Percentiles rank a stretch among this genome's conserved stretches.
phyloP scores from a whole-genome alignment of 2,888 invertebrate species.

The Microdon myrmicae region DNA sequence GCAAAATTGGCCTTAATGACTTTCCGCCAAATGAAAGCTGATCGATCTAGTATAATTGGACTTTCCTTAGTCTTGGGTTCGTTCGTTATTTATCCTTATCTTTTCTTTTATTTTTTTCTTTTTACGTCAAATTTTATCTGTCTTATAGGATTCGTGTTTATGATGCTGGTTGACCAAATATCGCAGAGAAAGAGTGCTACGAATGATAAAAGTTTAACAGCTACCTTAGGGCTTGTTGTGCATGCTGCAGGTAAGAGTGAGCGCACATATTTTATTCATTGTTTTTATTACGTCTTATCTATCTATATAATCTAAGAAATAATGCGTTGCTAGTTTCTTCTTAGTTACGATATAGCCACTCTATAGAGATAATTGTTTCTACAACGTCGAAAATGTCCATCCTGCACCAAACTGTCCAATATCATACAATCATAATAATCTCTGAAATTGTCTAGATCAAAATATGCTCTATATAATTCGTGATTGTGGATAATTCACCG shows the following conservation, averaged over 20 bases:
- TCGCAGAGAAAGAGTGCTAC: constrained; percentile 70
- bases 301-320: no score
- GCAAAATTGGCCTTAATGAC: constrained; percentile 59
- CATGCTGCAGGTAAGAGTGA: constrained; percentile 92
- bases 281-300: background rate
- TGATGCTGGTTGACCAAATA: constrained; percentile 94
- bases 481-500: no score
- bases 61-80: constrained; percentile 86
- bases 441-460: no score
- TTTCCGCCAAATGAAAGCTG: constrained; percentile 44
- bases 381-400: no score
- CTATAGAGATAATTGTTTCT: no score
- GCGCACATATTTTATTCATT: background rate
- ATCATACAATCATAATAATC: no score
- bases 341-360: no score
- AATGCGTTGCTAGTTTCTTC: no score
- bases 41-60: constrained; percentile 75
- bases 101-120: constrained; percentile 25
- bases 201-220: constrained; percentile 83
- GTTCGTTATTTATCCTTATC: background rate
- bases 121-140: background rate
- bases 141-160: constrained; percentile 87
- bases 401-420: no score
- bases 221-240: constrained; percentile 96
- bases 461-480: no score